Percentiles rank a stretch among this genome's conserved stretches.
Evolutionary conservation across 2,113 vertebrate genomes (phyloP).

Genomic region (Pelusios castaneus): DNA sequence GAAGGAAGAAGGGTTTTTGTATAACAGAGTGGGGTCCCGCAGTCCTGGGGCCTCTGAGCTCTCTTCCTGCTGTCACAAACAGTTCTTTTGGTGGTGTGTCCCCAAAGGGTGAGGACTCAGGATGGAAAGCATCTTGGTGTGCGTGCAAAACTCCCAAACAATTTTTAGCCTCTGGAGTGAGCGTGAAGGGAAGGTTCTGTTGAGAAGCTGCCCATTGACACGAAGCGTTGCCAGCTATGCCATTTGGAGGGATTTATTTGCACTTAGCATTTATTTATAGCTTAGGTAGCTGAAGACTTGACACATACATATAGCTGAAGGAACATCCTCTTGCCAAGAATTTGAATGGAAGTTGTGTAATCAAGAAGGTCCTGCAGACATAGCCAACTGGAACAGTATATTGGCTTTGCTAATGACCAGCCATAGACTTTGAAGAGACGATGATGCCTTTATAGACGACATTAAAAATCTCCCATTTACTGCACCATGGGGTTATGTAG

Average conservation of each 20-base stretch:
- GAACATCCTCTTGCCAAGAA: conserved; percentile 28
- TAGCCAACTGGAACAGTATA: neutral
- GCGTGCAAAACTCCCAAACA: neutral
- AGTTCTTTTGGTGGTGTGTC: neutral
- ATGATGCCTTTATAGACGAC: fast-evolving
- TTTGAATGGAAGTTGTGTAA: conserved; percentile 27
- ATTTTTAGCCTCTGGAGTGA: neutral
- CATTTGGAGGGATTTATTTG: neutral
- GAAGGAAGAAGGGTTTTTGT: neutral
- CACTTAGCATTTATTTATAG: conserved; percentile 38
- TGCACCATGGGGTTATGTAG: fast-evolving
- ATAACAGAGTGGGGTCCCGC: neutral
- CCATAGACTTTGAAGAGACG: neutral
- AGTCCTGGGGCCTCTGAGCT: neutral
- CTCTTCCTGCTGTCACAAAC: neutral
- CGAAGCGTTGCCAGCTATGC: conserved; percentile 23
- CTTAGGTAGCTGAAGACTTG: conserved; percentile 24
- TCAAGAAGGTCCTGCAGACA: fast-evolving
- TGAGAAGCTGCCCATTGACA: conserved; percentile 12
- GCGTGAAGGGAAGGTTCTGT: neutral
- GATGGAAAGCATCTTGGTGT: neutral
- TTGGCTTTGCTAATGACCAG: neutral
- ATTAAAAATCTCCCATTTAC: neutral
- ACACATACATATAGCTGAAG: neutral
- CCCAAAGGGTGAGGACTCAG: neutral